Evolutionary conservation across 2,797 vertebrate species (phyloP), one percentile per base, ranked within the genome.

Genomic region (Chrosomus eos): DNA sequence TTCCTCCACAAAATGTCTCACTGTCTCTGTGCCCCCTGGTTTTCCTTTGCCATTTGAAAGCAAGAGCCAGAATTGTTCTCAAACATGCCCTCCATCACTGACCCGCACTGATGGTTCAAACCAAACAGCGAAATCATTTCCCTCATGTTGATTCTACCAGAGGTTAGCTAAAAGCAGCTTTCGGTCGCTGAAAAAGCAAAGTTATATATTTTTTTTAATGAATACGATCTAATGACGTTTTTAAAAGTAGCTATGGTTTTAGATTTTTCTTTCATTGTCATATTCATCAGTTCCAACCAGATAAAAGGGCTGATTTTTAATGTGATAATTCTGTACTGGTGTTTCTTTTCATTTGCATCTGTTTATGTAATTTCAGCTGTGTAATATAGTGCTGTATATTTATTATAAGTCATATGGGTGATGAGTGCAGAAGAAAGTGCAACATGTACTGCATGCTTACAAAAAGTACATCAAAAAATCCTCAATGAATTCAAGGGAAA

Each of bases 301-400:
- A 31, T 53, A 48, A 62, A 83, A 84, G 74, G 82, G 82, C 82
- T 83, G 51, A 40, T 78, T 71, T 71, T 48, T 67, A 60, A 33
- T 71, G 26, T 66, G 2, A 40, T 28, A 53, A 75, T 75, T 28
- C 45, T 53, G 72, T 38, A 48, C 67, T 38, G 71, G 38, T 74
- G 81, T 82, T 66, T 73, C n/a, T 28, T 82, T 36, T 82, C 43
- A 36, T 67, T 67, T 58, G 78, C 78, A 58, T 81, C 31, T 43
- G 40, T 45, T 84, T 48, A 26, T 77, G 66, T 68, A 77, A 23
- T 16, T 48, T 82, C 70, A 58, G 28, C 36, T 70, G 82, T 70
- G 58, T 67, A 31, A 77, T 77, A 38, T 70, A 68, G n/a, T 68
- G 73, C n/a, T 33, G 48, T 45, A 70, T 78, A 33, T 78, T 70